Evolutionary conservation across 2,888 invertebrate species (phyloP).

Genomic region (Ferdinandea cuprea): DNA sequence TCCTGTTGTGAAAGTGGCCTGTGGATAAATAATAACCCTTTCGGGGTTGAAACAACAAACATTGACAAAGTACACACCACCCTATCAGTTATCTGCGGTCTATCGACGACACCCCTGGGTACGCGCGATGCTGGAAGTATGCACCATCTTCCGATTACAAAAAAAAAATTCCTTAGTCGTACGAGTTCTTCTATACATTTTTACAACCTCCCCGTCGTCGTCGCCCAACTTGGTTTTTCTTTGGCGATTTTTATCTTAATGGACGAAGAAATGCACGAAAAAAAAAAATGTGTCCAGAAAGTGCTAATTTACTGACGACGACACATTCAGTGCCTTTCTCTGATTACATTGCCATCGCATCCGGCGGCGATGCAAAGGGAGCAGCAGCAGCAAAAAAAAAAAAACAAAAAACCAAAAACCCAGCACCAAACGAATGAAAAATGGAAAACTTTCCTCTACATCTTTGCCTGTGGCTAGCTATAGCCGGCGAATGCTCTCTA

Average conservation of each 20-base stretch:
- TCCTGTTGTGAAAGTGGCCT: slow-evolving; percentile 74
- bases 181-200: slow-evolving; percentile 39
- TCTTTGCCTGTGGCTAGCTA: slow-evolving; percentile 44
- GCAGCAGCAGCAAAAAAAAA: no score
- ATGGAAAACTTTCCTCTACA: slow-evolving; percentile 47
- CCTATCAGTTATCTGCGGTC: slow-evolving; percentile 66
- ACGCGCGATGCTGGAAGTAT: slow-evolving; percentile 24
- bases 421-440: slow-evolving; percentile 29
- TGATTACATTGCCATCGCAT: slow-evolving; percentile 60
- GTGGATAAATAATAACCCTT: slow-evolving; percentile 74
- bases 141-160: slow-evolving; percentile 42
- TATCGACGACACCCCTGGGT: slow-evolving; percentile 71
- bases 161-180: slow-evolving; percentile 9
- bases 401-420: no score
- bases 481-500: slow-evolving; percentile 46
- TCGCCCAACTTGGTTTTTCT: not conserved
- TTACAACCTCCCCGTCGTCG: slow-evolving; percentile 8
- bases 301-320: slow-evolving; percentile 72
- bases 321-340: slow-evolving; percentile 59
- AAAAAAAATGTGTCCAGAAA: slow-evolving; percentile 61
- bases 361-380: slow-evolving; percentile 27
- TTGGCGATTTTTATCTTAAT: slow-evolving; percentile 65
- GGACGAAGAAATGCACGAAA: slow-evolving; percentile 46
- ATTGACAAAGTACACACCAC: slow-evolving; percentile 68
- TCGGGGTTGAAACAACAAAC: slow-evolving; percentile 71